These are phyloP conservation scores for Ypsolopha scabrella DNA, from an alignment of 2,888 invertebrate species.

Conservation along the genomic window DNA sequence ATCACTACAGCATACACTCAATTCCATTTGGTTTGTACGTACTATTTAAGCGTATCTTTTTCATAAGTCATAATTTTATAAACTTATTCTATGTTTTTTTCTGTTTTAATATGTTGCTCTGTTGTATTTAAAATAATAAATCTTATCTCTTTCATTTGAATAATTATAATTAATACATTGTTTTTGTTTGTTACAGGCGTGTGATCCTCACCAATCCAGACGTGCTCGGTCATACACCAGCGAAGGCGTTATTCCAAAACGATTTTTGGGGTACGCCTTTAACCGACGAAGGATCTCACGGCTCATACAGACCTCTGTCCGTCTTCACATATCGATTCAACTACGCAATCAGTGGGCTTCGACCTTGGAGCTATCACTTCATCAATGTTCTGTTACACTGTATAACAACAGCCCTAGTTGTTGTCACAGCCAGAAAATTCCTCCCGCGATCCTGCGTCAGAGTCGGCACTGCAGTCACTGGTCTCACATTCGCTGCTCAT, in stretches of 20 bases:
- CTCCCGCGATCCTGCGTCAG: slow-evolving; percentile 73
- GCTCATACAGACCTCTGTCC: slow-evolving; percentile 95
- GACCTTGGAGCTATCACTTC: slow-evolving; percentile 87
- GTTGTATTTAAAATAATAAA: too few relatives aligned
- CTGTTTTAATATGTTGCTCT: too few relatives aligned
- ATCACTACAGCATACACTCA: too few relatives aligned
- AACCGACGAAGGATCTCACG: slow-evolving; percentile 93
- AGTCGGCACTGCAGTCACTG: slow-evolving; percentile 80
- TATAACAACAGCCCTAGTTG: slow-evolving; percentile 85
- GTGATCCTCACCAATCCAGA: slow-evolving; percentile 96
- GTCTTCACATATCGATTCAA: slow-evolving; percentile 90
- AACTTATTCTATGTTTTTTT: too few relatives aligned
- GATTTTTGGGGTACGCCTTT: slow-evolving; percentile 99
- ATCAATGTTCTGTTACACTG: slow-evolving; percentile 90
- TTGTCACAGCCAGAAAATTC: slow-evolving; percentile 78
- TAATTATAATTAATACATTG: background rate
- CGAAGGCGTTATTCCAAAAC: slow-evolving; percentile 86
- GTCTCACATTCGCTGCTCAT: slow-evolving; percentile 92
- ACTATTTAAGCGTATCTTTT: too few relatives aligned
- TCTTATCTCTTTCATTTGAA: background rate
- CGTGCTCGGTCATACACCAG: slow-evolving; percentile 85
- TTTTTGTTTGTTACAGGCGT: slow-evolving; percentile 77
- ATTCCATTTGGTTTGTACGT: too few relatives aligned
- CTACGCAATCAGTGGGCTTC: slow-evolving; percentile 80
- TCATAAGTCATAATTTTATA: too few relatives aligned